Base-by-base conservation (phyloP, 2,888 invertebrate species). In the Malacosoma neustria region DNA sequence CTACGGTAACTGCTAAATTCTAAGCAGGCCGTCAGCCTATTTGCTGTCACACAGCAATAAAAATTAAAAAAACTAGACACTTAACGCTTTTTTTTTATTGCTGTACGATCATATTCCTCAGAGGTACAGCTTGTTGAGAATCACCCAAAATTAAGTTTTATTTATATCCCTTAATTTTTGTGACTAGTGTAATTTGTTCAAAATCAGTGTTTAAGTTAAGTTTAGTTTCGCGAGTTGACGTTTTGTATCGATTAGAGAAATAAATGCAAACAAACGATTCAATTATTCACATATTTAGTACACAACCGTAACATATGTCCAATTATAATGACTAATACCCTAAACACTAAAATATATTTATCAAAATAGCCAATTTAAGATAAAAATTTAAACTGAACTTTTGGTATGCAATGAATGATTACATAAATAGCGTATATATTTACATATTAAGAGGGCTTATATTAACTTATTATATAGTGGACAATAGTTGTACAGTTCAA, bases 251-350 rank as follows among this genome's bases (percentile, higher is more conserved):
- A 39, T 30, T 12, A 38, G 31, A 51, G 54, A 49, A 54, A 54
- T 73, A 74, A 74, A 75, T 75, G 74, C 74, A 71, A 66, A 59
- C 62, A 57, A 49, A 51, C 49, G 45, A 45, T 60, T 62, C 59
- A 55, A 60, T 9, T 22, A 22, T 22, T 64, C 59, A 63, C 52
- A 57, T 54, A 49, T 59, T 61, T 56, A 56, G 60, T 67, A 70
- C 67, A 76, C 72, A 75, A 73, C 72, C 73, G 61, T 51, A 56
- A 52, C 60, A 58, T 22, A 6, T 44, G 51, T 50, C 47, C 49
- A 46, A 37, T 42, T 39, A 42, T 14, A 31, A 38, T 41, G 38
- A 44, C 47, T 54, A 55, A 49, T 36, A 46, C 36, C 49, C 49
- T 52, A 56, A 55, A 54, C 37, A 50, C 54, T 62, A 54, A 45